These are phyloP conservation scores for Lepus americanus DNA, from an alignment of 2,113 vertebrate genomes.

Conservation along the genomic window DNA sequence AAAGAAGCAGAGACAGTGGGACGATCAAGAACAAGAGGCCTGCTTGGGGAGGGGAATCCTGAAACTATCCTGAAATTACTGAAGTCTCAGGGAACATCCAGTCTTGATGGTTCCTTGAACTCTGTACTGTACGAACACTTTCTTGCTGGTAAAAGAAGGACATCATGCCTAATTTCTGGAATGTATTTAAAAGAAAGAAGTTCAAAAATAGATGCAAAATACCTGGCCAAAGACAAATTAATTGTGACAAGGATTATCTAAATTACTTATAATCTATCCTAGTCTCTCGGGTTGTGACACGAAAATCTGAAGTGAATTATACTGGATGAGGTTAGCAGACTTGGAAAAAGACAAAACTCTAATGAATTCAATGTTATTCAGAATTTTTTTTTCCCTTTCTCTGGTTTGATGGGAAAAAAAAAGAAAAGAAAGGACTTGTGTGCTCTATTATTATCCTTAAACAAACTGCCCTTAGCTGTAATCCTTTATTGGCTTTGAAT, in stretches of 20 bases:
- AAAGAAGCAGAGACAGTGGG: background rate
- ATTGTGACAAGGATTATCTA: conserved; percentile 82
- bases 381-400: background rate
- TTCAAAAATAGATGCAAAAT: conserved; percentile 73
- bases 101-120: background rate
- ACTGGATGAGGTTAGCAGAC: conserved; percentile 66
- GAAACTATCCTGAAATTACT: background rate
- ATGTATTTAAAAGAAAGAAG: conserved; percentile 79
- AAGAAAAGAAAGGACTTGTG: conserved; percentile 53
- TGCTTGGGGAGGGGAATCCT: background rate
- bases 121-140: conserved; percentile 9
- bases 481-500: conserved; percentile 30
- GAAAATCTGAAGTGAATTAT: conserved; percentile 78
- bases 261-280: conserved; percentile 81
- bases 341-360: conserved; percentile 59
- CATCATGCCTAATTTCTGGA: conserved; percentile 83
- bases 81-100: background rate
- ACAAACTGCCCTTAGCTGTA: background rate
- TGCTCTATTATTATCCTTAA: conserved; percentile 13
- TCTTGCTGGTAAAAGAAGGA: conserved; percentile 75
- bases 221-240: conserved; percentile 72
- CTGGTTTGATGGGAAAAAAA: background rate
- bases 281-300: conserved; percentile 71
- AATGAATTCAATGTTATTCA: conserved; percentile 70
- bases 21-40: background rate